Conservation (phyloP, 2,888 invertebrate species). For the Mythimna impura region DNA sequence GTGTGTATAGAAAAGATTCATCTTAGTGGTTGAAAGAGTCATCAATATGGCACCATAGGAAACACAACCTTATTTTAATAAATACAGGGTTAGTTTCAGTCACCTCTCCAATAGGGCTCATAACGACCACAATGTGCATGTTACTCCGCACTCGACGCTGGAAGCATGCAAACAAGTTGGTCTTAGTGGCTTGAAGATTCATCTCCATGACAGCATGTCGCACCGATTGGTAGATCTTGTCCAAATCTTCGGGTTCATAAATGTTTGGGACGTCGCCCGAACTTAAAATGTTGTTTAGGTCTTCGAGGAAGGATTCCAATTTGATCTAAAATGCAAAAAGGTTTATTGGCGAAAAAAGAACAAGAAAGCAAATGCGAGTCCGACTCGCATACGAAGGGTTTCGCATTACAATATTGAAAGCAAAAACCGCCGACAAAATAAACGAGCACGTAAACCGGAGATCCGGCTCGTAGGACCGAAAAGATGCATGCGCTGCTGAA, state of each 20-base stretch:
- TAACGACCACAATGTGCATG: constrained; percentile 94
- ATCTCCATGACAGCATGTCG: constrained; percentile 95
- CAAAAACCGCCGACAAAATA: too few species aligned
- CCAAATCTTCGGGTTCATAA: constrained; percentile 95
- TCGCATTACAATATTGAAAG: too few species aligned
- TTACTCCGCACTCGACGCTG: constrained; percentile 94
- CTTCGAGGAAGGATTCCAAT: constrained; percentile 96
- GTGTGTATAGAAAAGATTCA: too few species aligned
- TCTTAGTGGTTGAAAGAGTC: too few species aligned
- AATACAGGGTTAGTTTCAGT: not conserved
- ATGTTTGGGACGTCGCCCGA: constrained; percentile 97
- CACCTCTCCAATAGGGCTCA: constrained; percentile 95
- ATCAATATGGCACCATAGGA: too few species aligned
- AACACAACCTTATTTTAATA: not conserved
- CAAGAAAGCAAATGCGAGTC: not conserved
- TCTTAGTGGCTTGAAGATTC: constrained; percentile 93
- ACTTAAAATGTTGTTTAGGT: constrained; percentile 96
- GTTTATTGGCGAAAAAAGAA: not conserved
- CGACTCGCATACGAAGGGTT: too few species aligned
- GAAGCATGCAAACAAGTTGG: constrained; percentile 96
- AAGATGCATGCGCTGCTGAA: too few species aligned
- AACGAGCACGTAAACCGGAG: too few species aligned
- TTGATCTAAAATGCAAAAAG: constrained; percentile 90
- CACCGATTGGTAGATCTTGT: constrained; percentile 93
- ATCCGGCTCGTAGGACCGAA: too few species aligned